Conservation (phyloP, 2,797 vertebrate species). For the Anguilla pacifica region DNA sequence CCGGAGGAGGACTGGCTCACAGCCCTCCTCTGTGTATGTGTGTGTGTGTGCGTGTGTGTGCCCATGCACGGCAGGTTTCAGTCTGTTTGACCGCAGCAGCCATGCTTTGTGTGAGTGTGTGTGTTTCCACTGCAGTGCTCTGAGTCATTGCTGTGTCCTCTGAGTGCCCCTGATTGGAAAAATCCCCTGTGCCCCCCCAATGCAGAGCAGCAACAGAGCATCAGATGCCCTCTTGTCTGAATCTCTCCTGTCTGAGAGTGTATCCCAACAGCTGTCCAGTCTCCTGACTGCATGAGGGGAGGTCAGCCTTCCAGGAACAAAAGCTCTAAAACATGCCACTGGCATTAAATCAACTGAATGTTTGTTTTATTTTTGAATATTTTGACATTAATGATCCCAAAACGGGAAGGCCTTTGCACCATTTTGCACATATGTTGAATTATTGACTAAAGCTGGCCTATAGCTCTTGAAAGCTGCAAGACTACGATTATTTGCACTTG, state of each 20-base stretch:
- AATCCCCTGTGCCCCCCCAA: not conserved
- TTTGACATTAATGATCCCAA: not conserved
- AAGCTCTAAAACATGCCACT: not conserved
- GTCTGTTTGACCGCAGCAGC: no score
- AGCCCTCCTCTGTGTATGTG: not conserved
- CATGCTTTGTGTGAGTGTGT: no score
- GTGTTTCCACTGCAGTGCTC: not conserved
- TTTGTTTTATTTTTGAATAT: not conserved
- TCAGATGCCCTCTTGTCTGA: not conserved
- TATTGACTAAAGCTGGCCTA: not conserved
- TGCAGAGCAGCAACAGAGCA: not conserved
- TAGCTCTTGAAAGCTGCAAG: not conserved
- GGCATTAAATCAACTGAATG: not conserved
- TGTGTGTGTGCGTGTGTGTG: not conserved
- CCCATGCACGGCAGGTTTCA: no score
- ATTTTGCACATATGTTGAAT: not conserved
- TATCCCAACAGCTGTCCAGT: not conserved
- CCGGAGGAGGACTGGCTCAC: no score
- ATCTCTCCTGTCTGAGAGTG: not conserved
- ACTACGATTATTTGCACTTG: not conserved
- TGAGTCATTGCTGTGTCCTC: constrained; percentile 7
- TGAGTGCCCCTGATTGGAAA: not conserved
- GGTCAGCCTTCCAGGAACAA: not conserved
- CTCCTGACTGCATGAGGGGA: not conserved
- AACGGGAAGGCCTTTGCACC: not conserved